Percentiles rank a stretch among this genome's conserved stretches.
Conservation (phyloP, 2,113 vertebrate species). For the Clinocottus analis region DNA sequence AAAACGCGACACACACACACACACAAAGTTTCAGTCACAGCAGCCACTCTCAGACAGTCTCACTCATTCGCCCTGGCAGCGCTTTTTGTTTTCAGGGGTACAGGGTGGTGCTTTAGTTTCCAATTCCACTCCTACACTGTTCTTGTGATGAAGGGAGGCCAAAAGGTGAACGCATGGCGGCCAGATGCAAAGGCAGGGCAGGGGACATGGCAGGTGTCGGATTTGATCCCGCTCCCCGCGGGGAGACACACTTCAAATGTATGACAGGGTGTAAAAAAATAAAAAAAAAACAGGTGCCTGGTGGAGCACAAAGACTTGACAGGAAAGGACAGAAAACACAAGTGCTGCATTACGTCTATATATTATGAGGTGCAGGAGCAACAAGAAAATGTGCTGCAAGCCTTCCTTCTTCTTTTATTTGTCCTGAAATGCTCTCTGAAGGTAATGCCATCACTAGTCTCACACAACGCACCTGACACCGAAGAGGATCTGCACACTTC, state of each 20-base stretch:
- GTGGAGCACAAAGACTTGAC: constrained; percentile 40
- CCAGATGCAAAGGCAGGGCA: constrained; percentile 57
- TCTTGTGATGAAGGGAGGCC: constrained; percentile 39
- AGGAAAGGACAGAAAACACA: constrained; percentile 40
- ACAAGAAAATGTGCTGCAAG: background rate
- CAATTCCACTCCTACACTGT: constrained; percentile 9
- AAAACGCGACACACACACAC: background rate
- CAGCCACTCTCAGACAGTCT: background rate
- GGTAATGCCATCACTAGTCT: background rate
- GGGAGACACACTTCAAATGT: constrained; percentile 51
- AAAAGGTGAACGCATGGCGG: constrained; percentile 45
- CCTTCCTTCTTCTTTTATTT: too few relatives aligned
- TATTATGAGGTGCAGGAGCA: background rate
- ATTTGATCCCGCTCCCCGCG: constrained; percentile 52
- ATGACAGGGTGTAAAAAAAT: constrained; percentile 34
- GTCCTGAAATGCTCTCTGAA: background rate
- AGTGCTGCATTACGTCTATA: background rate
- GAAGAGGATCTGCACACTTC: background rate
- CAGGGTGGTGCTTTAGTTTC: constrained; percentile 25
- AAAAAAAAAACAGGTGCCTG: constrained; percentile 46
- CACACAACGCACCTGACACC: background rate
- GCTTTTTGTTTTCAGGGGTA: background rate
- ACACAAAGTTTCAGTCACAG: background rate
- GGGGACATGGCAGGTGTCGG: constrained; percentile 62
- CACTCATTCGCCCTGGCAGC: background rate